Conservation (phyloP, 2,888 invertebrate species). For the Polydrusus pterygomalis region DNA sequence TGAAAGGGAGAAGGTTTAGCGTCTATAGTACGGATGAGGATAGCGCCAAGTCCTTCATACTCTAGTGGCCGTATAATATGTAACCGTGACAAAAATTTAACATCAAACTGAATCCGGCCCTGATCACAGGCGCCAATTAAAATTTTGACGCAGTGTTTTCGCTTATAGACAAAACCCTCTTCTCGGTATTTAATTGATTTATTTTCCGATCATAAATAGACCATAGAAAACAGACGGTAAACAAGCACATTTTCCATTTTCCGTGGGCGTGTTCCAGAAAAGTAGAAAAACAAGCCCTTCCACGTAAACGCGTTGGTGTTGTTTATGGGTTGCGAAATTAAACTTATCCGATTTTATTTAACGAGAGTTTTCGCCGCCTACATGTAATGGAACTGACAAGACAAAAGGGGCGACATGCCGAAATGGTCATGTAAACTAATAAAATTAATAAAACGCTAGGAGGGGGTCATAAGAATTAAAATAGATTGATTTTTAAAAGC, state of each 20-base stretch:
- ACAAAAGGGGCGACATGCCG: too few relatives aligned
- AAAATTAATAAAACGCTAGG: too few relatives aligned
- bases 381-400: too few relatives aligned
- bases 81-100: too few relatives aligned
- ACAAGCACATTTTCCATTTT: slow-evolving; percentile 13
- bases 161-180: background rate
- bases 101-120: too few relatives aligned
- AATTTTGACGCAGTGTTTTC: slow-evolving; percentile 3
- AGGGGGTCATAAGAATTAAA: too few relatives aligned
- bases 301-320: slow-evolving; percentile 25
- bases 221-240: slow-evolving; percentile 19
- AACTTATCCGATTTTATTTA: slow-evolving; percentile 2
- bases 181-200: slow-evolving; percentile 9
- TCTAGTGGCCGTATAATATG: too few relatives aligned
- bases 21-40: too few relatives aligned
- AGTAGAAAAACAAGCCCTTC: slow-evolving; percentile 20
- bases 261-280: slow-evolving; percentile 5
- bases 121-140: background rate
- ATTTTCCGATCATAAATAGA: slow-evolving; percentile 12
- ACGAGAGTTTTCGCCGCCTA: too few relatives aligned
- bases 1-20: background rate
- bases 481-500: too few relatives aligned
- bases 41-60: too few relatives aligned
- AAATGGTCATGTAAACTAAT: too few relatives aligned
- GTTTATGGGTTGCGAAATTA: slow-evolving; percentile 33